Evolutionary conservation across 1,140 invertebrate genomes (phyloP).

Genomic region (Euglossa dilemma): DNA sequence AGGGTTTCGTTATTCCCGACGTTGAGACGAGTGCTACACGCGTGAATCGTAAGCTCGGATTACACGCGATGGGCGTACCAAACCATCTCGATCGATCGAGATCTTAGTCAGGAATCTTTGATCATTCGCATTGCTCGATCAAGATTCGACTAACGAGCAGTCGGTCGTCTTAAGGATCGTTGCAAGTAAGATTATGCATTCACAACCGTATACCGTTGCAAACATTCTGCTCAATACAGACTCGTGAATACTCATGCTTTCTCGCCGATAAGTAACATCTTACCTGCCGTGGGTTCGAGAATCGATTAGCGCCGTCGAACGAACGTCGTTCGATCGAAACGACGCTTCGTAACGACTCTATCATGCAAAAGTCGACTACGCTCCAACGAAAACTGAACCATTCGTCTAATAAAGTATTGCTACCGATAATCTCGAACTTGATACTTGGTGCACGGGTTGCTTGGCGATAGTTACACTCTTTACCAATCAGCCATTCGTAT

Average conservation of each 20-base stretch:
- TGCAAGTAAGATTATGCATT: neutral
- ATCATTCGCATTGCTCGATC: neutral
- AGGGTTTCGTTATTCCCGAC: too few species aligned
- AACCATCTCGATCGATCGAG: neutral
- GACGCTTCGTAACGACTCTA: neutral
- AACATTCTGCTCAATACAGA: conserved; percentile 21
- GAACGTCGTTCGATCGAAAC: neutral
- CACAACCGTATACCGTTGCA: neutral
- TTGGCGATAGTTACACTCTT: neutral
- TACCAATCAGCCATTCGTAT: too few species aligned
- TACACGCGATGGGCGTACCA: too few species aligned
- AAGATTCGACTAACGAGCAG: conserved; percentile 19
- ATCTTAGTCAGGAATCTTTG: neutral
- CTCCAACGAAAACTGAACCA: conserved; percentile 47
- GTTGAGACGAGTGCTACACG: too few species aligned
- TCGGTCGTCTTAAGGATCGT: neutral
- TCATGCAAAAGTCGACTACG: conserved; percentile 55
- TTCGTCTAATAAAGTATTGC: conserved; percentile 40
- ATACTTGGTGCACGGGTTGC: conserved; percentile 25
- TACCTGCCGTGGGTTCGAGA: conserved; percentile 47
- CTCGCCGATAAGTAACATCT: conserved; percentile 20
- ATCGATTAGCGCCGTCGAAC: conserved; percentile 8
- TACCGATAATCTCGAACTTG: conserved; percentile 31
- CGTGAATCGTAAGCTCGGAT: too few species aligned
- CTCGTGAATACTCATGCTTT: conserved; percentile 45